phyloP scores from a whole-genome alignment of 2,797 vertebrate genomes.

The Holocentrus rufus region DNA sequence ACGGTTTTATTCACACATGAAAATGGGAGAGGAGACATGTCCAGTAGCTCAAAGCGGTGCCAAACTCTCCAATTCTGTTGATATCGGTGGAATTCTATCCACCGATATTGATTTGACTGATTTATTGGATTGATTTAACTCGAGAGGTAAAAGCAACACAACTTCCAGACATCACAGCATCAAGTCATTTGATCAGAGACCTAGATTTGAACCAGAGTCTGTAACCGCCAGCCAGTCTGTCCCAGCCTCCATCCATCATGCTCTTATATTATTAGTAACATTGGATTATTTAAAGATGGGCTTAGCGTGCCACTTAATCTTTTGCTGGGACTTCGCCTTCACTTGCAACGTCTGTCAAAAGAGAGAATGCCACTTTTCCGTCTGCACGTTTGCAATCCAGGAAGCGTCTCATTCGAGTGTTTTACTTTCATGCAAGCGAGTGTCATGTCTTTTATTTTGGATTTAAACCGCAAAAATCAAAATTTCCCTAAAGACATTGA shows the following conservation, averaged over 20 bases:
- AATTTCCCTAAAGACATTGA: no score
- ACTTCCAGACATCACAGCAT: slow-evolving; percentile 6
- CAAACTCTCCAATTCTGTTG: neutral
- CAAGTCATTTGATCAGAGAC: neutral
- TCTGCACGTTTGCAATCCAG: neutral
- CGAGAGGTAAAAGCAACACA: neutral
- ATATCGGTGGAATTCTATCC: slow-evolving; percentile 15
- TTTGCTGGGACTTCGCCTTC: slow-evolving; percentile 46
- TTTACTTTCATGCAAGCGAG: neutral
- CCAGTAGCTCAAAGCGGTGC: neutral
- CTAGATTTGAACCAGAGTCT: neutral
- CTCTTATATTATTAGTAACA: slow-evolving; percentile 62
- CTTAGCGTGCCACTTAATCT: slow-evolving; percentile 58
- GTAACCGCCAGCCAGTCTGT: neutral
- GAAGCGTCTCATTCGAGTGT: neutral
- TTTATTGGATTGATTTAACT: neutral
- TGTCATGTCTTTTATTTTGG: no score
- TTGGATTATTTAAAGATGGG: slow-evolving; percentile 69
- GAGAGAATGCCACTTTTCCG: slow-evolving; percentile 30
- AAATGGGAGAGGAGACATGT: neutral
- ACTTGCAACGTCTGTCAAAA: slow-evolving; percentile 40
- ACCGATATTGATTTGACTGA: slow-evolving; percentile 17
- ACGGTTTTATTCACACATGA: neutral
- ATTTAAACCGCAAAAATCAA: no score
- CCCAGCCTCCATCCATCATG: slow-evolving; percentile 30